These are phyloP conservation scores for Formica exsecta DNA, from an alignment of 1,140 invertebrate species.

Conservation along the genomic window DNA sequence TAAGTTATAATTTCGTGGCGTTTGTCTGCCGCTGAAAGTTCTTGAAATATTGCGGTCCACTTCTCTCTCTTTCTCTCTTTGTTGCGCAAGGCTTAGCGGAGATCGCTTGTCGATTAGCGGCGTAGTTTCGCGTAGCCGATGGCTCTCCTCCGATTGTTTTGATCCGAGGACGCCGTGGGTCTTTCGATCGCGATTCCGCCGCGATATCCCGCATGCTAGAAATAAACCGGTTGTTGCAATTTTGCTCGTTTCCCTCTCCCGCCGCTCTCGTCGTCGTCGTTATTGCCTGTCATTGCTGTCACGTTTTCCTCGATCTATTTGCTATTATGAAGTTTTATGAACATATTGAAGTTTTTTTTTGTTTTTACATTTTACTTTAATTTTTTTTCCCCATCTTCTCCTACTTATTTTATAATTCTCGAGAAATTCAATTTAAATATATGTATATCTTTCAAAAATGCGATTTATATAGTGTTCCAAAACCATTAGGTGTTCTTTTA, in stretches of 20 bases:
- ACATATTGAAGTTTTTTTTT: not conserved
- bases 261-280: too few species aligned
- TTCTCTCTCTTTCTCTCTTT: not conserved
- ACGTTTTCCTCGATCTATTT: conserved; percentile 4
- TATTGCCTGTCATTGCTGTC: not conserved
- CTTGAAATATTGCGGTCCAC: conserved; percentile 59
- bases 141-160: conserved; percentile 51
- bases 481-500: too few species aligned
- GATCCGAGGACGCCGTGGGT: conserved; percentile 36
- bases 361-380: too few species aligned
- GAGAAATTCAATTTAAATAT: not conserved
- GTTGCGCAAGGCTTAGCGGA: conserved; percentile 46
- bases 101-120: conserved; percentile 61
- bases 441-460: not conserved
- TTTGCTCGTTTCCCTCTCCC: not conserved
- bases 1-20: conserved; percentile 54
- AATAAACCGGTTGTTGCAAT: conserved; percentile 50
- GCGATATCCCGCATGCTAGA: conserved; percentile 15
- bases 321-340: not conserved
- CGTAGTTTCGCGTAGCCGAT: conserved; percentile 66
- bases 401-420: not conserved
- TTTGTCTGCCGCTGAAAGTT: conserved; percentile 60
- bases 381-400: not conserved
- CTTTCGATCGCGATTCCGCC: conserved; percentile 41
- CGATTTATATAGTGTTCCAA: too few species aligned